Evolutionary conservation across 2,797 vertebrate species (phyloP).

Genomic region (Pachyuromys duprasi): DNA sequence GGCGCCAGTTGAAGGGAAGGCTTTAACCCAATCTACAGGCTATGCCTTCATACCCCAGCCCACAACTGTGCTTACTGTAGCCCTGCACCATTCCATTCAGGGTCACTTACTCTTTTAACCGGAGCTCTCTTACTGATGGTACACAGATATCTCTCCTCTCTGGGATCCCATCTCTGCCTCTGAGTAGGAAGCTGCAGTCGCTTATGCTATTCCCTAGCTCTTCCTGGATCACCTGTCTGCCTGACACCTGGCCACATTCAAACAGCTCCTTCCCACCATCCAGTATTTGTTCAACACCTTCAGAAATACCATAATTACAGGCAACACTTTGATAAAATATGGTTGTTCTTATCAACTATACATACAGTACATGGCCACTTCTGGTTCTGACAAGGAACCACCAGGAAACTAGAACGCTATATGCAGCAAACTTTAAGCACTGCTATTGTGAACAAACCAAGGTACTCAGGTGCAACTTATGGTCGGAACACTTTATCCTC

Average conservation of each 20-base stretch:
- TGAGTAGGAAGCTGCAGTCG: not conserved
- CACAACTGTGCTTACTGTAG: constrained; percentile 33
- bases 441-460: not conserved
- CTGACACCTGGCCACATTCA: constrained; percentile 1
- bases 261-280: not conserved
- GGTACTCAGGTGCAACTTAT: not conserved
- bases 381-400: not conserved
- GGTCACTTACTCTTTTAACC: constrained; percentile 29
- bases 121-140: not conserved
- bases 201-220: not conserved
- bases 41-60: not conserved
- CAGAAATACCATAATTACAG: not conserved
- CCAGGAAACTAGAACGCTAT: not conserved
- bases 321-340: not conserved
- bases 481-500: not conserved
- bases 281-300: constrained; percentile 42
- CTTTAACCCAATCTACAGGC: constrained; percentile 59
- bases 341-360: not conserved
- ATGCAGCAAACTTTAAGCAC: not conserved
- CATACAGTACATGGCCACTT: not conserved
- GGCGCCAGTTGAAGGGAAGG: constrained; percentile 53
- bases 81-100: constrained; percentile 22
- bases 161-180: not conserved
- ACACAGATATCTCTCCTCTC: not conserved
- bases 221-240: not conserved